phyloP scores from a whole-genome alignment of 2,888 invertebrate species.

The Tetragnatha montana region DNA sequence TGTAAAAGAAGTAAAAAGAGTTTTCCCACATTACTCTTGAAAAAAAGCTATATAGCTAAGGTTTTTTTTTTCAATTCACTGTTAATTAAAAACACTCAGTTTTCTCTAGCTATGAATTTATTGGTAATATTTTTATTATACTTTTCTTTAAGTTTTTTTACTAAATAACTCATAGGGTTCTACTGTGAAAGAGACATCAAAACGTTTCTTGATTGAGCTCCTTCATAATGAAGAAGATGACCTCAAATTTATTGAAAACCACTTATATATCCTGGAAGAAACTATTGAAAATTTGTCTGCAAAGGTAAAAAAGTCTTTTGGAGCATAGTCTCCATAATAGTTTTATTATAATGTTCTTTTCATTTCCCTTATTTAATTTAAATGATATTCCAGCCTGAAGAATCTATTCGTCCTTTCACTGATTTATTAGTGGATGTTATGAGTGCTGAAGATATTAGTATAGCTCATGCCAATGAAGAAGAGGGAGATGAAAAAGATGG shows the following conservation, averaged over 20 bases:
- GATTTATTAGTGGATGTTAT: slow-evolving; percentile 40
- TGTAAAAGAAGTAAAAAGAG: too few species aligned
- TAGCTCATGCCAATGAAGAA: neutral
- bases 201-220: slow-evolving; percentile 10
- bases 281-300: slow-evolving; percentile 7
- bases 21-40: too few species aligned
- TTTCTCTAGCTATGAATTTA: too few species aligned
- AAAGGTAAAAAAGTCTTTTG: neutral
- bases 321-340: neutral
- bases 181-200: slow-evolving; percentile 21
- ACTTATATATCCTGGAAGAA: neutral
- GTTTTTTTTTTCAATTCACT: too few species aligned
- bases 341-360: neutral
- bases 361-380: neutral
- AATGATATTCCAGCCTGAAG: slow-evolving; percentile 15
- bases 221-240: slow-evolving; percentile 21
- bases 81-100: too few species aligned
- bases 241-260: neutral
- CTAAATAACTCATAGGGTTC: slow-evolving; percentile 1
- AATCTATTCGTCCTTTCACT: slow-evolving; percentile 35
- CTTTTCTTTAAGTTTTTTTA: too few species aligned
- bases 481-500: neutral
- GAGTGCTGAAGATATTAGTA: slow-evolving; percentile 15
- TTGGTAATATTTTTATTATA: too few species aligned
- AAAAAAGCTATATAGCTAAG: too few species aligned